Evolutionary conservation across 2,797 vertebrate species (phyloP).

Genomic region (Pipistrellus nathusii): DNA sequence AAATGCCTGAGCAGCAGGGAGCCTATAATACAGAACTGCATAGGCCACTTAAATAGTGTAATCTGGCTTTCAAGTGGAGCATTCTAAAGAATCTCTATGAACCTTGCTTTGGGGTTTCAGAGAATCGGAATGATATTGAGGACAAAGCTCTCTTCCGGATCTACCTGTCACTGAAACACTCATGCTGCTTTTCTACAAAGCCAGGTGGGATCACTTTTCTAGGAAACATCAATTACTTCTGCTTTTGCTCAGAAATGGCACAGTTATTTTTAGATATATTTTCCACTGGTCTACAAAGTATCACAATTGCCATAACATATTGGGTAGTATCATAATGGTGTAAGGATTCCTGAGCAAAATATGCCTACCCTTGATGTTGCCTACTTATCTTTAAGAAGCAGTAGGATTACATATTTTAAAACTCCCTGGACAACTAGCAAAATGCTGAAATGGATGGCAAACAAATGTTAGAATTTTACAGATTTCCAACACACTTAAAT

Average conservation of each 20-base stretch:
- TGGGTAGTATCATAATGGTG: slow-evolving; percentile 84
- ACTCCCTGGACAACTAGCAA: background rate
- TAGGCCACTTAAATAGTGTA: slow-evolving; percentile 85
- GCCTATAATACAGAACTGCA: slow-evolving; percentile 80
- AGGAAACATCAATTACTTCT: slow-evolving; percentile 88
- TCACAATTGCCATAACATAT: slow-evolving; percentile 86
- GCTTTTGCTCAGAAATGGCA: slow-evolving; percentile 88
- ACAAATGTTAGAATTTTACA: slow-evolving; percentile 55
- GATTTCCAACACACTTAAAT: slow-evolving; percentile 48
- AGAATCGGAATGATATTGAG: slow-evolving; percentile 82
- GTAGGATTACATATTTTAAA: slow-evolving; percentile 49
- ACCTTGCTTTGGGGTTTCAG: slow-evolving; percentile 82
- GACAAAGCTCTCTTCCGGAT: slow-evolving; percentile 84
- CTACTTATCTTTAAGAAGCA: slow-evolving; percentile 55
- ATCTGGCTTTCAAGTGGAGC: slow-evolving; percentile 83
- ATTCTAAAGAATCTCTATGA: slow-evolving; percentile 83
- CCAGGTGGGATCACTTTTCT: slow-evolving; percentile 89
- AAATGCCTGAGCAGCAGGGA: slow-evolving; percentile 84
- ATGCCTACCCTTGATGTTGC: slow-evolving; percentile 53
- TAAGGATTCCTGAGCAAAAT: slow-evolving; percentile 84
- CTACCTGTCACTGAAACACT: slow-evolving; percentile 82
- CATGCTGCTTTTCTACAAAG: slow-evolving; percentile 87
- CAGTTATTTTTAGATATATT: slow-evolving; percentile 89
- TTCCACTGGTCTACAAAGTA: slow-evolving; percentile 87
- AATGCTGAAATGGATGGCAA: background rate